phyloP scores from a whole-genome alignment of 2,113 vertebrate species.

The Lanius collurio region DNA sequence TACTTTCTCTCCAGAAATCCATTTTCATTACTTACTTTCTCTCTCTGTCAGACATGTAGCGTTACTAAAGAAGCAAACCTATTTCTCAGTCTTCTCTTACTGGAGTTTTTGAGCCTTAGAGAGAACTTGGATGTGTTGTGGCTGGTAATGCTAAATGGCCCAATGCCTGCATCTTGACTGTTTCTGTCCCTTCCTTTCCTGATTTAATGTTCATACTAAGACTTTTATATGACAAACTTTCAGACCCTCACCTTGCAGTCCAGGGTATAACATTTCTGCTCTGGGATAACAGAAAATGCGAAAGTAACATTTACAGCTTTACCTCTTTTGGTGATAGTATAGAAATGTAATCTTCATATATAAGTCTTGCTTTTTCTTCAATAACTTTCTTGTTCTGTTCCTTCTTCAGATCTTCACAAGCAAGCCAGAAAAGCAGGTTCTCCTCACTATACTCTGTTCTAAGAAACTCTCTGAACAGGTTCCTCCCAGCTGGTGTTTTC shows the following conservation, averaged over 20 bases:
- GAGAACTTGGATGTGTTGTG: neutral
- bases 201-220: neutral
- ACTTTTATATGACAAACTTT: neutral
- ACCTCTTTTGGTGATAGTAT: constrained; percentile 99
- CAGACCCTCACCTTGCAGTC: neutral
- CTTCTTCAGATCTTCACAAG: constrained; percentile 94
- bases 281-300: neutral
- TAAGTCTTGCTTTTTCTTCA: constrained; percentile 92
- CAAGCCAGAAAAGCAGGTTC: constrained; percentile 98
- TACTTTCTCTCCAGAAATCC: neutral
- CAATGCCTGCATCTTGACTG: neutral
- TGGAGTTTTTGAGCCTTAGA: neutral
- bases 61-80: neutral
- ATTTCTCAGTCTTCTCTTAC: neutral
- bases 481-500: constrained; percentile 89
- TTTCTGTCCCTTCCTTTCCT: neutral
- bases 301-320: constrained; percentile 23
- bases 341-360: constrained; percentile 98
- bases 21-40: neutral
- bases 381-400: constrained; percentile 85
- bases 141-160: neutral
- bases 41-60: neutral
- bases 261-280: neutral
- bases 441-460: constrained; percentile 98
- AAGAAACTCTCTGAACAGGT: constrained; percentile 93